Base-by-base conservation (phyloP, 2,888 invertebrate genomes). In the Caenorhabditis drosophilae region DNA sequence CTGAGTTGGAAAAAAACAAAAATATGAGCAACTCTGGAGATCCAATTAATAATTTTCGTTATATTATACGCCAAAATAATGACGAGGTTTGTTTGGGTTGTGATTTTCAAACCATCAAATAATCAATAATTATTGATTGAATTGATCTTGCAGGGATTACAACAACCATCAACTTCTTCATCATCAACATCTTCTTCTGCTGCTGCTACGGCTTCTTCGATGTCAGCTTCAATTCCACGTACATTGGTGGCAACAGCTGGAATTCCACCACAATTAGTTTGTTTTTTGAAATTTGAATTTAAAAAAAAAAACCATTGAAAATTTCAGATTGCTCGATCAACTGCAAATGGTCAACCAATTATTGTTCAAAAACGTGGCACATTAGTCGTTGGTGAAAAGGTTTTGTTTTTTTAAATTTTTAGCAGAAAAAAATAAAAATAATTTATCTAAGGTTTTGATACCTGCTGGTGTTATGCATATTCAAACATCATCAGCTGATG, bases 351-450 rank as follows among this genome's bases (percentile, higher is more conserved):
- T 31, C 31, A 6, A 31, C 31, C 31, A 31, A 12, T n/a, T n/a
- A n/a, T n/a, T n/a, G 31, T 31, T 12, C 7, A 31, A 6, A 9
- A 12, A 31, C 31, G 4, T 27, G 42, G 42, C 4, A 15, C 44
- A 6, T 11, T 45, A 16, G 44, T 45, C 18, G 44, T 45, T 26
- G 44, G 44, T 27, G 44, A 45, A 27, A 45, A 45, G 20, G 42
- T 42, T 23, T 23, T 23, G 15, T 12, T 15, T 15, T 36, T 36
- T 36, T 36, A n/a, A n/a, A 9, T 12, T 36, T 36, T 36, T 36
- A 7, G 36, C 4, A 36, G 4, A 12, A 7, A n/a, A 36, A 9
- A 4, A 36, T n/a, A 12, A 12, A 12, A 31, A 12, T 36, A 7
- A 36, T 36, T 36, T 36, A 7, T 40, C 12, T 3, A 4, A 42